Evolutionary conservation across 2,113 vertebrate species (phyloP).

Genomic region (Chaenocephalus aceratus): DNA sequence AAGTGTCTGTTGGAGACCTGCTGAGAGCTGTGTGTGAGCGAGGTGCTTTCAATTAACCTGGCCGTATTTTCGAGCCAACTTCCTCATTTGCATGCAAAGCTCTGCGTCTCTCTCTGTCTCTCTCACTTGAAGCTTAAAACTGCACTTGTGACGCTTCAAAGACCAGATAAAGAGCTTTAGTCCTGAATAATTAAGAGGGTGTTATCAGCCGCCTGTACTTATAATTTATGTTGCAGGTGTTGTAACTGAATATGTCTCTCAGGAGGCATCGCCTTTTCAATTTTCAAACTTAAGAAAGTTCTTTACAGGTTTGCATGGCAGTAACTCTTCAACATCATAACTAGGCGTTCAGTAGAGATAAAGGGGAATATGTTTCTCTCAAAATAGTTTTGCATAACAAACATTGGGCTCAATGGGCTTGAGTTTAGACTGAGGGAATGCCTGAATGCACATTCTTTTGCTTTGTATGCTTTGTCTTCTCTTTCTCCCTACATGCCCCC

Average conservation of each 20-base stretch:
- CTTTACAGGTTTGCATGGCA: too few relatives aligned
- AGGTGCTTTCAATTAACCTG: conserved; percentile 58
- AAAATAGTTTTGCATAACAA: conserved; percentile 2
- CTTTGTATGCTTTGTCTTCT: conserved; percentile 53
- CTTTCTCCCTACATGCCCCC: conserved; percentile 5
- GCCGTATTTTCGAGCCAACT: conserved; percentile 29
- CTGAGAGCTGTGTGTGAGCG: conserved; percentile 8
- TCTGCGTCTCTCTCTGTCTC: not conserved
- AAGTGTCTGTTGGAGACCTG: conserved; percentile 17
- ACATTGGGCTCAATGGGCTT: not conserved
- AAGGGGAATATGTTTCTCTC: not conserved
- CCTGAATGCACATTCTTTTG: conserved; percentile 53
- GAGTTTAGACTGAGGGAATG: conserved; percentile 34
- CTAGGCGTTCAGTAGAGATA: not conserved
- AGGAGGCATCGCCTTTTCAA: not conserved
- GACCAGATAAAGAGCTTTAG: conserved; percentile 55
- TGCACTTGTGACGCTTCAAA: conserved; percentile 47
- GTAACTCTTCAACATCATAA: not conserved
- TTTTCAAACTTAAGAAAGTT: not conserved
- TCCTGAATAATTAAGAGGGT: conserved; percentile 42
- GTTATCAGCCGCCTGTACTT: conserved; percentile 34
- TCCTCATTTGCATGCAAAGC: conserved; percentile 69
- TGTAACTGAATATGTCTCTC: not conserved
- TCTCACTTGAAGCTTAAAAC: conserved; percentile 16
- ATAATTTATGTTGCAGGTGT: conserved; percentile 23